These are phyloP conservation scores for Heteromurus nitidus DNA, from an alignment of 2,888 invertebrate genomes.

Conservation along the genomic window DNA sequence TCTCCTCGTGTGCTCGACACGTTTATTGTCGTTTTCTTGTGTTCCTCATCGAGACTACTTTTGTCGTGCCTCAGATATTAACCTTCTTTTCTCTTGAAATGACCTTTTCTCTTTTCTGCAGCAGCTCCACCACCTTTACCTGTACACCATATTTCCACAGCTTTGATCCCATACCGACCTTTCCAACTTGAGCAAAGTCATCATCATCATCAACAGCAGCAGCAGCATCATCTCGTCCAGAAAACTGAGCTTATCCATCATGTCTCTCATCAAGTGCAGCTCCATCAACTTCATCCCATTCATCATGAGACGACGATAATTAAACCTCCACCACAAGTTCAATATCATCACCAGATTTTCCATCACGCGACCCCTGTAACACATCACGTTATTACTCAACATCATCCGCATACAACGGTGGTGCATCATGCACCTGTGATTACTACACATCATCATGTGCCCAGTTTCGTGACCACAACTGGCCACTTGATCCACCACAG, in stretches of 20 bases:
- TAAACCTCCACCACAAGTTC: slow-evolving; percentile 56
- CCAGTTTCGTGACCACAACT: slow-evolving; percentile 46
- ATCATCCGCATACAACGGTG: slow-evolving; percentile 20
- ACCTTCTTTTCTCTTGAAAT: slow-evolving; percentile 56
- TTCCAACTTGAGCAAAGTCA: slow-evolving; percentile 45
- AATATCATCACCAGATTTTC: slow-evolving; percentile 59
- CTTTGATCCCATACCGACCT: slow-evolving; percentile 57
- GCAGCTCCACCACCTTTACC: slow-evolving; percentile 32
- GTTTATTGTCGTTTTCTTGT: slow-evolving; percentile 4
- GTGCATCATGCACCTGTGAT: background rate
- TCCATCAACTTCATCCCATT: slow-evolving; percentile 45
- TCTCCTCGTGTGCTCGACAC: too few species aligned
- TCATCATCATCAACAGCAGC: slow-evolving; percentile 11
- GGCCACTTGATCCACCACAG: slow-evolving; percentile 58
- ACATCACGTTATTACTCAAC: slow-evolving; percentile 20
- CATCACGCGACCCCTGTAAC: slow-evolving; percentile 43
- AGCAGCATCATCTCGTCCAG: slow-evolving; percentile 44
- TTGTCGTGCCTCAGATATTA: slow-evolving; percentile 61
- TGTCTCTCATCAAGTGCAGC: slow-evolving; percentile 47
- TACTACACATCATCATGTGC: slow-evolving; percentile 13
- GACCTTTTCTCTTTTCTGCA: slow-evolving; percentile 54
- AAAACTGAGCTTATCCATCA: slow-evolving; percentile 53
- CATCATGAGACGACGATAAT: slow-evolving; percentile 30
- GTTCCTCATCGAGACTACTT: background rate
- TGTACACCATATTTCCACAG: slow-evolving; percentile 50